phyloP scores from a whole-genome alignment of 2,797 vertebrate species.

The Ispidina picta region DNA sequence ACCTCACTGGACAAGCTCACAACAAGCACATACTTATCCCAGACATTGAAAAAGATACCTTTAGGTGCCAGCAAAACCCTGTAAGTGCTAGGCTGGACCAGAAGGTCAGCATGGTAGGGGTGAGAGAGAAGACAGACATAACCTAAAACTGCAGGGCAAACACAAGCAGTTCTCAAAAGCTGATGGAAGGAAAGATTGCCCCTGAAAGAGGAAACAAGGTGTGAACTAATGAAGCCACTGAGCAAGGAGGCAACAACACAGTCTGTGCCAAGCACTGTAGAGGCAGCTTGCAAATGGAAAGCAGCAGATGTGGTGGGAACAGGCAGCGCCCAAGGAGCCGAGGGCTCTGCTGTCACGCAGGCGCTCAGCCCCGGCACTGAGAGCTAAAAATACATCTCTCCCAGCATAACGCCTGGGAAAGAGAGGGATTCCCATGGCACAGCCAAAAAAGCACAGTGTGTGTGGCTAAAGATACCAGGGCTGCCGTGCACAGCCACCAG shows the following conservation, averaged over 20 bases:
- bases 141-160: background rate
- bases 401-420: background rate
- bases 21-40: background rate
- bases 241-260: background rate
- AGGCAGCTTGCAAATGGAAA: background rate
- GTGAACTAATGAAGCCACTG: background rate
- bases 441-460: background rate
- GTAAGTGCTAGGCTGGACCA: background rate
- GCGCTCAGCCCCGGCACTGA: rapidly evolving
- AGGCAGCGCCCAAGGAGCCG: background rate
- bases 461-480: background rate
- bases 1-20: background rate
- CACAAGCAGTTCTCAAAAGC: background rate
- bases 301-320: slow-evolving; percentile 23
- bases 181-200: background rate
- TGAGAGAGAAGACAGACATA: rapidly evolving
- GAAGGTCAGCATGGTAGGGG: background rate
- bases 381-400: background rate
- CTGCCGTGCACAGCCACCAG: rapidly evolving
- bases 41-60: background rate
- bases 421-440: background rate
- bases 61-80: background rate
- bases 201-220: background rate
- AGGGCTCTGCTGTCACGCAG: background rate
- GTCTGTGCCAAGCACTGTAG: background rate